Percentiles rank a stretch among this genome's conserved stretches.
Conservation (phyloP, 2,113 vertebrate genomes). For the Falco punctatus region DNA sequence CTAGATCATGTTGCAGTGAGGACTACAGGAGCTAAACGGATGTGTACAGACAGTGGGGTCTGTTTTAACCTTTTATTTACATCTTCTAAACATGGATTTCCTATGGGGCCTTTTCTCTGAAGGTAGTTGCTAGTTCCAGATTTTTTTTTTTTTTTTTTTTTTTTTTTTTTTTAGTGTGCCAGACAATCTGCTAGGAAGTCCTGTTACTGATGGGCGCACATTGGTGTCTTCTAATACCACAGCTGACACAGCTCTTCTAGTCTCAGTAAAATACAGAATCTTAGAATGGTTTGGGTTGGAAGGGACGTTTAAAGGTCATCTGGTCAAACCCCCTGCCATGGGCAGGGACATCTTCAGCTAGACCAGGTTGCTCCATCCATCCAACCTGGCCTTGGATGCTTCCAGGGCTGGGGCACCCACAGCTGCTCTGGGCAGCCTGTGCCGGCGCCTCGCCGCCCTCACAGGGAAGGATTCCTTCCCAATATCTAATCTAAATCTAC, state of each 20-base stretch:
- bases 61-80: not conserved
- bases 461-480: not conserved
- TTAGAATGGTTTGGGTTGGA: not conserved
- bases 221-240: not conserved
- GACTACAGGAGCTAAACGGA: not conserved
- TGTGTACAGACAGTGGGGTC: not conserved
- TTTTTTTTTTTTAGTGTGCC: not conserved
- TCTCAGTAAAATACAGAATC: not conserved
- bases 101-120: not conserved
- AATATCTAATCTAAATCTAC: no score
- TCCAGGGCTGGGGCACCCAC: not conserved
- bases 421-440: no score
- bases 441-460: not conserved
- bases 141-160: not conserved
- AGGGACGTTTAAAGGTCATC: no score
- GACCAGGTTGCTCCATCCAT: fast-evolving
- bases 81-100: not conserved
- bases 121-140: not conserved
- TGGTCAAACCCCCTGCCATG: no score
- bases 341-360: no score
- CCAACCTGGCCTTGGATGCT: not conserved
- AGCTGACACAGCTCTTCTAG: not conserved
- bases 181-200: not conserved
- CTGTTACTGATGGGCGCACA: not conserved
- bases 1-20: not conserved